Conservation (phyloP, 2,113 vertebrate genomes). For the Rhodinocichla rosea region DNA sequence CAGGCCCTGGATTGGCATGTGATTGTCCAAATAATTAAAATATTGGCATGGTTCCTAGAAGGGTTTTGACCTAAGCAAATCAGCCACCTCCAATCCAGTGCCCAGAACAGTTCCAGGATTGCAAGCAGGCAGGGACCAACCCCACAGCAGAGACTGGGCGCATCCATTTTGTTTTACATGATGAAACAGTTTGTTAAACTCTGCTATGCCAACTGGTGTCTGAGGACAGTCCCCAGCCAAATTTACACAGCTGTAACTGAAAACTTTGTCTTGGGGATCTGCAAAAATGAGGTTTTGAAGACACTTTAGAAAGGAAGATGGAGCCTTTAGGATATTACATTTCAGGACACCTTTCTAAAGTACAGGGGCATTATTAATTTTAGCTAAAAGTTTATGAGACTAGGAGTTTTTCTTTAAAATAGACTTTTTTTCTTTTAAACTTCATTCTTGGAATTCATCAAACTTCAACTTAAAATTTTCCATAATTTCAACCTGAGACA, state of each 20-base stretch:
- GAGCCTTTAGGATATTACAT: background rate
- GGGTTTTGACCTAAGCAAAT: background rate
- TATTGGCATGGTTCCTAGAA: background rate
- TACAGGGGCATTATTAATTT: background rate
- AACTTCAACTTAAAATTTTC: background rate
- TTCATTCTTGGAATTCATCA: background rate
- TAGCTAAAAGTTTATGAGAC: background rate
- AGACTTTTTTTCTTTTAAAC: background rate
- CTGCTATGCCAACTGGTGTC: accelerated
- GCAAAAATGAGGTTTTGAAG: background rate
- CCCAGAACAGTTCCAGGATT: background rate
- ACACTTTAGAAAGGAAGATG: background rate
- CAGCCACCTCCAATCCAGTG: background rate
- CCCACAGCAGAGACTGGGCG: background rate
- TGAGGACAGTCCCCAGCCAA: accelerated
- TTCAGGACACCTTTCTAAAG: background rate
- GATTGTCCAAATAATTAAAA: background rate
- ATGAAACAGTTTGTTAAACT: background rate
- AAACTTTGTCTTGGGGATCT: background rate
- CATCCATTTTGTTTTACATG: background rate
- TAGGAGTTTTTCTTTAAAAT: background rate
- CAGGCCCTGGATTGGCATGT: accelerated
- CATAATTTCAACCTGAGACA: background rate
- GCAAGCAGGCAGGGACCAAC: background rate
- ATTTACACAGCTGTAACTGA: background rate